phyloP scores from a whole-genome alignment of 2,113 vertebrate genomes.

The Thamnaconus septentrionalis region DNA sequence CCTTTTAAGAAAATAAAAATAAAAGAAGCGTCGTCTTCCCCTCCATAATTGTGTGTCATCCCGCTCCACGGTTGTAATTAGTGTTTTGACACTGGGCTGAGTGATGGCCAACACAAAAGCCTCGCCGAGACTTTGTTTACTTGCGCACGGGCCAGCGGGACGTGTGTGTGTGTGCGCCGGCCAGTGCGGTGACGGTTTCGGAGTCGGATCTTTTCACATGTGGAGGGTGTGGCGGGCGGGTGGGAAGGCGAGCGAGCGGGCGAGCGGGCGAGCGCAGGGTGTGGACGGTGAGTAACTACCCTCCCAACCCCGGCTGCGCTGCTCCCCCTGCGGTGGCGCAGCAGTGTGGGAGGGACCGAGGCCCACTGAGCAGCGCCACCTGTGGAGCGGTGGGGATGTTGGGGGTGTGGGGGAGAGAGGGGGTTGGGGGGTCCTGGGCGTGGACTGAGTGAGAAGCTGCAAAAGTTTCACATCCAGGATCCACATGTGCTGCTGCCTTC shows the following conservation, averaged over 20 bases:
- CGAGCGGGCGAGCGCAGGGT: too few species aligned
- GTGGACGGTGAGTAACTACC: too few species aligned
- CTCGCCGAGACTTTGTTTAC: conserved; percentile 68
- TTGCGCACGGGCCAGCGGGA: conserved; percentile 51
- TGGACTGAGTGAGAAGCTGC: conserved; percentile 70
- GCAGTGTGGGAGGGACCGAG: too few species aligned
- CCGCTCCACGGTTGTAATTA: conserved; percentile 67
- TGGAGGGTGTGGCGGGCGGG: conserved; percentile 71
- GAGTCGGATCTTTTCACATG: conserved; percentile 62
- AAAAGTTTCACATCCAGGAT: conserved; percentile 63
- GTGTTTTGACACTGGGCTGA: conserved; percentile 54
- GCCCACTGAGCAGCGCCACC: conserved; percentile 38
- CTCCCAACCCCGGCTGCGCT: too few species aligned
- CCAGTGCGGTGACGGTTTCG: conserved; percentile 51
- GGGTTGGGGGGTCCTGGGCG: conserved; percentile 43
- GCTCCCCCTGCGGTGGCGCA: too few species aligned
- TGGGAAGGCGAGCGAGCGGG: conserved; percentile 63
- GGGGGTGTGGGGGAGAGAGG: too few species aligned
- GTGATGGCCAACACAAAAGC: conserved; percentile 52
- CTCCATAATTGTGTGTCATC: conserved; percentile 52
- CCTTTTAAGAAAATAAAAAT: conserved; percentile 47
- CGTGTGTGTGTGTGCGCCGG: conserved; percentile 57
- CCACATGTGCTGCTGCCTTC: conserved; percentile 38
- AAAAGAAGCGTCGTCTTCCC: conserved; percentile 24
- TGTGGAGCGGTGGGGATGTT: conserved; percentile 32